Evolutionary conservation across 1,140 invertebrate genomes (phyloP).

Genomic region (Muscidifurax raptorellus): DNA sequence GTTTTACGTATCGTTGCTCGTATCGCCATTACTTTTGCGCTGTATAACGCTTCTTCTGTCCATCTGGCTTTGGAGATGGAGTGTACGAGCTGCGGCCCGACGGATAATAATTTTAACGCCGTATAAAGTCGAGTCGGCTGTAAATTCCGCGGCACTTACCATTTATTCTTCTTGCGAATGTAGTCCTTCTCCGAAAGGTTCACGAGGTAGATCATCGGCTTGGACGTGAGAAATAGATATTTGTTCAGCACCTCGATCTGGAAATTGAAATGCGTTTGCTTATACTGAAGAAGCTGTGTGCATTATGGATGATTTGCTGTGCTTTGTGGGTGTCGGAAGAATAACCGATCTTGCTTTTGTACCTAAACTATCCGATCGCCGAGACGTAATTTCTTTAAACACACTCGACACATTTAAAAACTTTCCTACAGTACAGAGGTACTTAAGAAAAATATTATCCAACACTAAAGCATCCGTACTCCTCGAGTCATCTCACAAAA

Average conservation of each 20-base stretch:
- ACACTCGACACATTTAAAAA: not conserved
- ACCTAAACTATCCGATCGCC: no score
- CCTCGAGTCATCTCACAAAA: not conserved
- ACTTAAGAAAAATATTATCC: not conserved
- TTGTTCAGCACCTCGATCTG: constrained; percentile 98
- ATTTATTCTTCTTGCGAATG: constrained; percentile 99
- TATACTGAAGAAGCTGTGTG: not conserved
- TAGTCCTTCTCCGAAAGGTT: constrained; percentile 99
- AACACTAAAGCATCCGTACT: not conserved
- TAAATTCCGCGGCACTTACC: constrained; percentile 77
- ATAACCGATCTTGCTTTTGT: no score
- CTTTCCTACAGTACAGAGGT: no score
- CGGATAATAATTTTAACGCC: not conserved
- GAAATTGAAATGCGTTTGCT: constrained; percentile 59
- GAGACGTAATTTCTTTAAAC: not conserved
- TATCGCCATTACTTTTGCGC: constrained; percentile 14
- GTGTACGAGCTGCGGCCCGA: not conserved
- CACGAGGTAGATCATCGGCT: constrained; percentile 97
- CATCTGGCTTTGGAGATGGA: not conserved
- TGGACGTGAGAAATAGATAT: constrained; percentile 97
- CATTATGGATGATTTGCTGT: not conserved
- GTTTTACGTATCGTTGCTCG: not conserved
- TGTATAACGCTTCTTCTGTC: not conserved
- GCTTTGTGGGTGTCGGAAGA: no score
- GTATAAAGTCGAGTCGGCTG: not conserved